These are phyloP conservation scores for Agrochola macilenta DNA, from an alignment of 2,888 invertebrate species.

Conservation along the genomic window DNA sequence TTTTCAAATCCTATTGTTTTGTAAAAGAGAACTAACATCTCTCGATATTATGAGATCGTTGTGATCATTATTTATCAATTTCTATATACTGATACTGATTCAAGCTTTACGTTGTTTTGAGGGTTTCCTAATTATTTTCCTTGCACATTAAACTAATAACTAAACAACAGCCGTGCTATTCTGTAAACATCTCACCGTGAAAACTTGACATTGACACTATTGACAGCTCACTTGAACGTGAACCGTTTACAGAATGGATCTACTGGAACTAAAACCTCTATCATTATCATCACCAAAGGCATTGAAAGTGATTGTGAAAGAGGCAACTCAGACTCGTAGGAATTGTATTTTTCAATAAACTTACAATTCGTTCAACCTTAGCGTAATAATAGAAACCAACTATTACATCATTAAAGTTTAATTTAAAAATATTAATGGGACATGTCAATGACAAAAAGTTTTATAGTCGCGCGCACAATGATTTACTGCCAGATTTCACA, in stretches of 20 bases:
- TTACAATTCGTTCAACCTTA: constrained; percentile 31
- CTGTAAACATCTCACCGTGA: too few species aligned
- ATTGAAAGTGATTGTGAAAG: background rate
- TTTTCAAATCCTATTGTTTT: background rate
- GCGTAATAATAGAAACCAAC: constrained; percentile 42
- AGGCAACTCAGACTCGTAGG: background rate
- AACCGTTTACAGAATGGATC: too few species aligned
- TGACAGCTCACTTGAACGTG: too few species aligned
- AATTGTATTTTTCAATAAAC: background rate
- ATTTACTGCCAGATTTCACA: constrained; percentile 86
- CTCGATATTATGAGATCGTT: background rate
- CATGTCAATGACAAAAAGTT: constrained; percentile 82
- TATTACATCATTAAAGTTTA: constrained; percentile 60
- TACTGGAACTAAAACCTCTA: background rate
- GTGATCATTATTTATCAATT: background rate
- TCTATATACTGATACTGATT: background rate
- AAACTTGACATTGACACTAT: too few species aligned
- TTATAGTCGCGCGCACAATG: constrained; percentile 80
- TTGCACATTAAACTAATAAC: background rate
- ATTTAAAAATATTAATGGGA: constrained; percentile 63
- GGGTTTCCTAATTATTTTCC: too few species aligned
- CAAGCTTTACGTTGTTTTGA: background rate
- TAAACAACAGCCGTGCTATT: too few species aligned
- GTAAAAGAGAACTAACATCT: background rate
- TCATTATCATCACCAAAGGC: too few species aligned